Evolutionary conservation across 2,797 vertebrate species (phyloP).

Genomic region (Limnodromus scolopaceus): DNA sequence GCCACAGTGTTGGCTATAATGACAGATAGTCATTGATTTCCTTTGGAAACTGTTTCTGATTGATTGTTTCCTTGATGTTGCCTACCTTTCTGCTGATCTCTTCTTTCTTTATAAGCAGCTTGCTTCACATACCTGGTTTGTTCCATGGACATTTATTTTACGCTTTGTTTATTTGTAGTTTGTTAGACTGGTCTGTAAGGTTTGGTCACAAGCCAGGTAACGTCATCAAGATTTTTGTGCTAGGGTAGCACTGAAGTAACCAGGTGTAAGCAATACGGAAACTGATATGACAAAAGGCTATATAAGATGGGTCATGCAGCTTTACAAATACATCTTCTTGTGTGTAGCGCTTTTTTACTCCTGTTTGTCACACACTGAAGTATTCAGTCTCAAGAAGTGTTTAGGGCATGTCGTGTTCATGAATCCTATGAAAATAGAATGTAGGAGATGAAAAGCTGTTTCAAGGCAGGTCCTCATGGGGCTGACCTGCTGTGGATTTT

Average conservation of each 20-base stretch:
- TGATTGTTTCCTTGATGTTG: constrained; percentile 8
- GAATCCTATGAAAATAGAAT: neutral
- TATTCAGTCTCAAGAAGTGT: neutral
- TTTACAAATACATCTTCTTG: neutral
- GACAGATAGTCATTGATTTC: neutral
- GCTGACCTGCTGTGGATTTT: neutral
- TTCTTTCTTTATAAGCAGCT: neutral
- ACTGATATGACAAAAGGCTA: neutral
- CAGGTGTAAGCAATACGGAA: neutral
- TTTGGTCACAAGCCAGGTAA: neutral
- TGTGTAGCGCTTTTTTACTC: neutral
- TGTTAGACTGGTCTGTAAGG: neutral
- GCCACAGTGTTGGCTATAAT: neutral
- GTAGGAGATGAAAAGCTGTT: constrained; percentile 2
- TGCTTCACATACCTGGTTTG: neutral
- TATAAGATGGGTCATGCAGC: neutral
- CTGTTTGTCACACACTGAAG: neutral
- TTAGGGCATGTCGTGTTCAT: neutral
- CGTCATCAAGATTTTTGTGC: neutral
- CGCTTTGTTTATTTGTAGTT: neutral
- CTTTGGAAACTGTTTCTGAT: constrained; percentile 9
- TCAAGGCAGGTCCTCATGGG: neutral
- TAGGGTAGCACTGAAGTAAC: neutral
- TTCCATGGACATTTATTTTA: neutral
- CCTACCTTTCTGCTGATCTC: neutral